Evolutionary conservation across 2,888 invertebrate genomes (phyloP), one percentile per base, ranked within the genome.

Genomic region (Melinaea menophilus): DNA sequence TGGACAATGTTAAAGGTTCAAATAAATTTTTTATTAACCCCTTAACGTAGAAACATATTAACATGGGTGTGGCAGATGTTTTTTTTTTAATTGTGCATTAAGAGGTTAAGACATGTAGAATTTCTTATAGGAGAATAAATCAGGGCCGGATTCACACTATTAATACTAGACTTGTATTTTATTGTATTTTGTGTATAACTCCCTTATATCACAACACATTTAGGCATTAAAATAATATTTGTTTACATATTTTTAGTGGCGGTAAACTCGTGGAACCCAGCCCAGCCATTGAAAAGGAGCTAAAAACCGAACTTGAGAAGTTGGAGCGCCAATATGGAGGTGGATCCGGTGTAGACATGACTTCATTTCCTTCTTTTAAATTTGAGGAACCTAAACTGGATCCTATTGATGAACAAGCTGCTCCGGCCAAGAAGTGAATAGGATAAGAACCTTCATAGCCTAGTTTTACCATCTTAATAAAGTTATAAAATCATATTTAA

Each of bases 351-450:
- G 92, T 92, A 4, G 97, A 98, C 79, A 96, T 98, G 95, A 95
- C 95, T 22, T 92, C 96, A 83, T 98, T 99, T 85, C 98, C 98
- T 11, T 81, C 93, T 12, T 95, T 98, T 81, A 95, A 94, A 78
- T 98, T 98, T 76, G 90, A 92, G 34, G 96, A 95, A 67, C 94
- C 94, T 58, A 92, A 92, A 73, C 82, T 95, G 69, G 95, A 95
- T 82, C 92, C 94, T 71, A 94, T 95, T 71, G 90, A 92, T 73
- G 87, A 90, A 64, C 84, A 80, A 65, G 78, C 79, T 1, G 70
- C 72, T 0, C 72, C 77, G 46, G 72, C 78, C 48, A 82, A 84
- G 76, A 86, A 88, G 84, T 87, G 80, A 86, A 83, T 58, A 62
- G 35, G n/a, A 35, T 55, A 61, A 60, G 11, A 57, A 59, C 31